Conservation (phyloP, 2,888 invertebrate genomes). For the Eulithis prunata region DNA sequence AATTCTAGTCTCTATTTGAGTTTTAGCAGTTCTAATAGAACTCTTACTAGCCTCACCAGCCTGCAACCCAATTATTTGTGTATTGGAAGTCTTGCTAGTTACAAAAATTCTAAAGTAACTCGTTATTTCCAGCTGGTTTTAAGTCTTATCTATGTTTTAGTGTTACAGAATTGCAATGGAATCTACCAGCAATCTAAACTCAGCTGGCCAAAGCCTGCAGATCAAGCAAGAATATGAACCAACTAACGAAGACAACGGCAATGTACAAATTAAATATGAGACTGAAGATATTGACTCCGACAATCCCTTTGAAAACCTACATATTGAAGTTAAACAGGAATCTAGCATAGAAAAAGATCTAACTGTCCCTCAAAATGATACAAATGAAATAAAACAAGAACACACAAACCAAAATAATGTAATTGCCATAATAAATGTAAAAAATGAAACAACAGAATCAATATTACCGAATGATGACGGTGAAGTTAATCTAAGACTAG, state of each 20-base stretch:
- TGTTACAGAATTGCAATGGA: conserved; percentile 27
- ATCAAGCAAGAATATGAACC: conserved; percentile 36
- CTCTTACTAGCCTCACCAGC: conserved; percentile 1
- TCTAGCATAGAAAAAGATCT: conserved; percentile 24
- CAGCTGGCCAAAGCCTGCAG: conserved; percentile 1
- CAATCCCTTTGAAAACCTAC: conserved; percentile 50
- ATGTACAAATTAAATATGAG: conserved; percentile 44
- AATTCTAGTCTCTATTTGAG: neutral
- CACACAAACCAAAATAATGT: conserved; percentile 13
- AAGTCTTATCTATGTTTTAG: neutral
- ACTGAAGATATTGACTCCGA: conserved; percentile 40
- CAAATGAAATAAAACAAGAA: conserved; percentile 18
- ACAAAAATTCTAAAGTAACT: too few relatives aligned
- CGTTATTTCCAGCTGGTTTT: too few relatives aligned
- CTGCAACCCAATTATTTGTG: too few relatives aligned
- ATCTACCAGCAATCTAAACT: conserved; percentile 3
- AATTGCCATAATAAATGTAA: conserved; percentile 28
- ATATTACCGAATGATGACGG: conserved; percentile 33
- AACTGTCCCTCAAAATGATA: conserved; percentile 31
- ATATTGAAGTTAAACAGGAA: conserved; percentile 51
- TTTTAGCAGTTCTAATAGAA: neutral
- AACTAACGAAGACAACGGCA: conserved; percentile 30
- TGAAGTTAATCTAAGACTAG: conserved; percentile 32
- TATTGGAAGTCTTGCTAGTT: too few relatives aligned
- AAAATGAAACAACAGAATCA: conserved; percentile 25